Evolutionary conservation across 2,113 vertebrate genomes (phyloP).

Genomic region (Empidonax traillii): DNA sequence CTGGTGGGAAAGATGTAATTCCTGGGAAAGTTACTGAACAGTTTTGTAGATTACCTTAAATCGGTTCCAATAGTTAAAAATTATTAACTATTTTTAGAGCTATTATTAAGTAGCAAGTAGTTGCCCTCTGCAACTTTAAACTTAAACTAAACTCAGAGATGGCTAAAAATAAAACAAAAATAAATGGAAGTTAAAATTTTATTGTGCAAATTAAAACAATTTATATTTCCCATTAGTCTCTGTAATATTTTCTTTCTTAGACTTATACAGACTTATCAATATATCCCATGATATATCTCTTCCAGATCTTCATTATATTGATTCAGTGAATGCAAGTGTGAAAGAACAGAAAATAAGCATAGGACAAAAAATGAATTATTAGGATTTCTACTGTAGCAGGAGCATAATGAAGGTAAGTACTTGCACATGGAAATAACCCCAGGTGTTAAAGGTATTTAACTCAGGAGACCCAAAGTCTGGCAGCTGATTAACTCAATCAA

Average conservation of each 20-base stretch:
- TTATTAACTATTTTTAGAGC: neutral
- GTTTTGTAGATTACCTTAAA: neutral
- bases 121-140: neutral
- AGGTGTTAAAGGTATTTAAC: neutral
- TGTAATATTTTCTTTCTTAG: neutral
- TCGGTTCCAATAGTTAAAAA: neutral
- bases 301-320: neutral
- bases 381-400: neutral
- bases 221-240: neutral
- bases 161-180: neutral
- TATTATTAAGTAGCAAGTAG: neutral
- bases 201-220: neutral
- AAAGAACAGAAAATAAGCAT: neutral
- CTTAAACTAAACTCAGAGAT: neutral
- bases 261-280: neutral
- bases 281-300: neutral
- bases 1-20: neutral
- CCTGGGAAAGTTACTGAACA: neutral
- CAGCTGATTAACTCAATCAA: neutral
- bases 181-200: neutral
- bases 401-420: neutral
- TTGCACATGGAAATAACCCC: neutral
- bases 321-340: neutral
- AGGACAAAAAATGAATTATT: neutral
- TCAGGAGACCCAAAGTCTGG: neutral